Evolutionary conservation across 2,113 vertebrate genomes (phyloP), one percentile per base, ranked within the genome.

Genomic region (Nesogale talazaci): DNA sequence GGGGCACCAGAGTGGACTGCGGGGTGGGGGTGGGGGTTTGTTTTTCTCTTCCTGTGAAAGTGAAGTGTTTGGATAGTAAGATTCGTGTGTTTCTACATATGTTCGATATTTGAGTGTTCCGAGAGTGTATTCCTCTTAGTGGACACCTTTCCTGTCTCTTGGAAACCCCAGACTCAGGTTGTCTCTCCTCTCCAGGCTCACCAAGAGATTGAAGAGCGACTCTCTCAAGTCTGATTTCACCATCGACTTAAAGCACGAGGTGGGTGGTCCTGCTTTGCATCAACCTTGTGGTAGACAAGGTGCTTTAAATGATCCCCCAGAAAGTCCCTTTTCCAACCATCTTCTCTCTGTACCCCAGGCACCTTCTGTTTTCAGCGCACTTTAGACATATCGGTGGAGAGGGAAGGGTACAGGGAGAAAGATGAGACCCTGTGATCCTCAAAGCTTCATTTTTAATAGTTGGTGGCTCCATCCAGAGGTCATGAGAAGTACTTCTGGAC

Each of bases 241-340:
- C 16, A 99, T 99, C 97, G 99, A 99, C 97, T 98, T 99, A 96
- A 99, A 99, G 94, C 99, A 99, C 83, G 99, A 99, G 99, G 99
- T 99, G 97, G 97, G 99, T 86, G 46, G 46, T 69, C 6, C 65
- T n/a, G 46, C 52, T 84, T 23, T 93, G 4, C n/a, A n/a, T n/a
- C n/a, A n/a, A n/a, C n/a, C n/a, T n/a, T n/a, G n/a, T n/a, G n/a
- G n/a, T n/a, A 25, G 17, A 61, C 2, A 25, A 15, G 59, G 7
- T 29, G 16, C 2, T 0, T 27, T n/a, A 36, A 52, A 52, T 52
- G 10, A 52, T 52, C 46, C 46, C 46, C 46, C 46, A 12, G 14
- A 52, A 12, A 52, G 46, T 25, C 17, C 59, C 46, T 12, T 52
- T 52, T 27, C 17, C 4, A 15, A 3, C 19, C 22, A 70, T 80